Evolutionary conservation across 2,113 vertebrate genomes (phyloP).

Genomic region (Campylomormyrus numenius): DNA sequence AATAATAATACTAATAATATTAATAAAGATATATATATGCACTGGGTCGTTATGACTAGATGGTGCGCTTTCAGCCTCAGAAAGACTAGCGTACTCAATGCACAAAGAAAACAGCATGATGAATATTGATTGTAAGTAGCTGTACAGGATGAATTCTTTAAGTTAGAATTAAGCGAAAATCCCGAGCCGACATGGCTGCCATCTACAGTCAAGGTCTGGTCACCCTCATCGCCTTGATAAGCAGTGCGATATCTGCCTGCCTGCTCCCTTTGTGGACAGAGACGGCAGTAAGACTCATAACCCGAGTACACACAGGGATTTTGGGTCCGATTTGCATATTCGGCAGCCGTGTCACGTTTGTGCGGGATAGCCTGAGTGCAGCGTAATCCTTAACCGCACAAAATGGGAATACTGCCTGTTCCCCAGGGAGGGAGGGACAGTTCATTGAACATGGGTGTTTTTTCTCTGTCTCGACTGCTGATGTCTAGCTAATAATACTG

Average conservation of each 20-base stretch:
- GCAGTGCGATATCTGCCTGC: background rate
- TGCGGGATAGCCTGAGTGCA: background rate
- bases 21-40: background rate
- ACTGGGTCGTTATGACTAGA: background rate
- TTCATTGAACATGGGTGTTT: conserved; percentile 41
- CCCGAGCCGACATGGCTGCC: background rate
- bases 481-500: conserved; percentile 34
- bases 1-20: background rate
- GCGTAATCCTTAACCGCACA: conserved; percentile 23
- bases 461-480: conserved; percentile 38
- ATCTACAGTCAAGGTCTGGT: background rate
- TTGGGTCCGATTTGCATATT: conserved; percentile 30
- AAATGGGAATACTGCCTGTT: conserved; percentile 20
- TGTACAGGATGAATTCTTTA: background rate
- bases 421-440: conserved; percentile 34
- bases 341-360: conserved; percentile 39
- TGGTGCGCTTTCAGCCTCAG: background rate
- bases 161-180: background rate
- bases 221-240: background rate
- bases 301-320: background rate
- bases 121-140: background rate
- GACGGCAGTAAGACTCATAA: background rate
- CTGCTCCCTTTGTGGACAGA: background rate
- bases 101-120: background rate
- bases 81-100: background rate